These are phyloP conservation scores for Ictalurus punctatus DNA, from an alignment of 2,113 vertebrate genomes.

Conservation along the genomic window DNA sequence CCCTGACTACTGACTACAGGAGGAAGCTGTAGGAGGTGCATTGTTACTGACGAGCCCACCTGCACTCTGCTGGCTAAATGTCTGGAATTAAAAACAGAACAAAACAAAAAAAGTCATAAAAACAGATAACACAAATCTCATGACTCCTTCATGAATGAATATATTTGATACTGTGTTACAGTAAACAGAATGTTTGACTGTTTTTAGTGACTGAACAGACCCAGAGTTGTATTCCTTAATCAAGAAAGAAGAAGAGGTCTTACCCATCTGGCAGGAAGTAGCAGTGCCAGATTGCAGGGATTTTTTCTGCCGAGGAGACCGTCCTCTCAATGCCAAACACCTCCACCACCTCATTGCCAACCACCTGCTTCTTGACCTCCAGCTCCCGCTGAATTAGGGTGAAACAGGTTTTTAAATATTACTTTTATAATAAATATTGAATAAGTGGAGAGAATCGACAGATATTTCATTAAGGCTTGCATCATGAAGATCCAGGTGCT, in stretches of 20 bases:
- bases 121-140: not conserved
- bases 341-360: constrained; percentile 66
- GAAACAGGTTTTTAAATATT: not conserved
- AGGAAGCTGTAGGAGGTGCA: constrained; percentile 74
- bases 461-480: not conserved
- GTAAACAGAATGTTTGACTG: not conserved
- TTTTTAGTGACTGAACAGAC: not conserved
- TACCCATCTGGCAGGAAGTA: constrained; percentile 86
- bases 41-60: constrained; percentile 77
- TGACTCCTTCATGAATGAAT: not conserved
- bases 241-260: constrained; percentile 4
- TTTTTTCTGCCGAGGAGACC: constrained; percentile 53
- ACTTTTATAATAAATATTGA: not conserved
- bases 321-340: constrained; percentile 81
- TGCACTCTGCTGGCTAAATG: constrained; percentile 79
- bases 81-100: constrained; percentile 49
- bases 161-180: not conserved
- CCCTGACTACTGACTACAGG: constrained; percentile 66
- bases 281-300: constrained; percentile 76
- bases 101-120: not conserved
- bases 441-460: not conserved
- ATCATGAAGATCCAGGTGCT: not conserved
- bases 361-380: constrained; percentile 69
- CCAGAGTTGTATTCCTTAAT: not conserved
- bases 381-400: constrained; percentile 68